These are phyloP conservation scores for Haemorhous mexicanus DNA, from an alignment of 2,113 vertebrate species.

Conservation along the genomic window DNA sequence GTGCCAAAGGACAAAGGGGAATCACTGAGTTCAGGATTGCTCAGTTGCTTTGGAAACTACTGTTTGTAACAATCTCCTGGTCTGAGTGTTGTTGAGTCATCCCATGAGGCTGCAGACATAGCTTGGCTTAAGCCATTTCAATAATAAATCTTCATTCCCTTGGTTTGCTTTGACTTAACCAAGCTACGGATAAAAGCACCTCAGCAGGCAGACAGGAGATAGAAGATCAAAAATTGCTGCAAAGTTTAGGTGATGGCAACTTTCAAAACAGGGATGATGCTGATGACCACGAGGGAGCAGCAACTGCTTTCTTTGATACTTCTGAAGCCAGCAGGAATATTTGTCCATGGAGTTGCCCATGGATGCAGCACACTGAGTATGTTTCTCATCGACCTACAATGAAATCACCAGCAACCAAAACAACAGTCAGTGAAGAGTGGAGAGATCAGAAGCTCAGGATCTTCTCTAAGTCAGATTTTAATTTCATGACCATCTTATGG, in stretches of 20 bases:
- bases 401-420: neutral
- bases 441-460: neutral
- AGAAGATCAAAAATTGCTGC: neutral
- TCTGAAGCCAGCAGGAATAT: neutral
- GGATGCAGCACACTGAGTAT: neutral
- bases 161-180: neutral
- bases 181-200: neutral
- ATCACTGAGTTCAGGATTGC: neutral
- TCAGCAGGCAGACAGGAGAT: neutral
- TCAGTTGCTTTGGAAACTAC: neutral
- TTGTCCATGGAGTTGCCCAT: neutral
- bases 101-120: neutral
- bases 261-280: neutral
- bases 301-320: conserved; percentile 7
- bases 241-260: neutral
- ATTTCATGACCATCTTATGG: neutral
- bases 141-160: neutral
- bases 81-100: neutral
- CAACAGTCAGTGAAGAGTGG: neutral
- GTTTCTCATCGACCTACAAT: neutral
- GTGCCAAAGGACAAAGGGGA: neutral
- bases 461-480: neutral
- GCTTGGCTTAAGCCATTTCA: neutral
- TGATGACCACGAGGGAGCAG: conserved; percentile 30
- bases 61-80: neutral